These are phyloP conservation scores for Pherbina coryleti DNA, from an alignment of 2,888 invertebrate species.

Conservation along the genomic window DNA sequence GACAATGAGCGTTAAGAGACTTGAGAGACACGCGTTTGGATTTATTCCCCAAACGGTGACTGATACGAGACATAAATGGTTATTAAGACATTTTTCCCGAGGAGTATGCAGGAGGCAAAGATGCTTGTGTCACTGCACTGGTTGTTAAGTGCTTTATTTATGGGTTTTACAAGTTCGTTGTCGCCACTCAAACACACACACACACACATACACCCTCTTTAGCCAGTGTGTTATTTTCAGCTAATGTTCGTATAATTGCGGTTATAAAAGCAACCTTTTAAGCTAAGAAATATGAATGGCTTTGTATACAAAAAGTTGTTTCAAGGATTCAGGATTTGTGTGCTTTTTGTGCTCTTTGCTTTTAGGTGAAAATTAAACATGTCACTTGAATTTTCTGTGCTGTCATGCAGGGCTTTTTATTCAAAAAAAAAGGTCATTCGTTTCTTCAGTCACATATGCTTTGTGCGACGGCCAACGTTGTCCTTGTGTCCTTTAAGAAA, in stretches of 20 bases:
- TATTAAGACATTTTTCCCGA: conserved; percentile 12
- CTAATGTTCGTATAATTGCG: conserved; percentile 33
- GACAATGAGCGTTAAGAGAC: background rate
- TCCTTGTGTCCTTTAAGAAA: background rate
- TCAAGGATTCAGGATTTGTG: background rate
- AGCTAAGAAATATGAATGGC: conserved; percentile 26
- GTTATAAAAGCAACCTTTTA: conserved; percentile 30
- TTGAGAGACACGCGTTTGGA: background rate
- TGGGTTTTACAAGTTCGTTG: background rate
- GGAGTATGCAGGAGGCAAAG: background rate
- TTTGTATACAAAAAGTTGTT: background rate
- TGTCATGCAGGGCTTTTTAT: background rate
- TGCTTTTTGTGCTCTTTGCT: background rate
- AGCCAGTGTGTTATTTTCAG: conserved; percentile 18
- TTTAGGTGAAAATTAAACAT: conserved; percentile 21
- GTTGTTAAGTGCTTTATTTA: conserved; percentile 36
- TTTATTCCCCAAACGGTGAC: background rate
- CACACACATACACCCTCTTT: background rate
- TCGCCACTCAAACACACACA: background rate
- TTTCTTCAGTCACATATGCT: background rate
- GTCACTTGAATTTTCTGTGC: conserved; percentile 10
- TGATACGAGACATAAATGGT: conserved; percentile 2
- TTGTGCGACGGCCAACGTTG: background rate
- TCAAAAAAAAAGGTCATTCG: conserved; percentile 13
- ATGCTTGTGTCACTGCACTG: background rate